phyloP scores from a whole-genome alignment of 2,113 vertebrate genomes.

The Puma concolor region DNA sequence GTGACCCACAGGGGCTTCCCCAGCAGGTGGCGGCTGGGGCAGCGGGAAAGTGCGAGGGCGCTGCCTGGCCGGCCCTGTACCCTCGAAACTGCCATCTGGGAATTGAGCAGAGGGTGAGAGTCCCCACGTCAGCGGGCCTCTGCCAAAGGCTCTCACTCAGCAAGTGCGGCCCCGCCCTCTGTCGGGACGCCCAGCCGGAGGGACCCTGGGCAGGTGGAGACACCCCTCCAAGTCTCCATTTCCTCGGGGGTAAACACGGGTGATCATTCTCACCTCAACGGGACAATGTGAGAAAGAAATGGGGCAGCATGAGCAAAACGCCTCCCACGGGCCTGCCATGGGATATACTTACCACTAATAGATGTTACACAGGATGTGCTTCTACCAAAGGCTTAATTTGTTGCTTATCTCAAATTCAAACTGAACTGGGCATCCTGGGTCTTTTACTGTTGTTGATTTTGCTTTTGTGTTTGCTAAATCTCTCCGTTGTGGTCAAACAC shows the following conservation, averaged over 20 bases:
- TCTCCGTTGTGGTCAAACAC: background rate
- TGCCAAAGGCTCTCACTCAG: background rate
- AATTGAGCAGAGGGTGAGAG: background rate
- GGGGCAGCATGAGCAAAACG: background rate
- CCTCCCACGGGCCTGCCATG: background rate
- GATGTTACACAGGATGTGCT: background rate
- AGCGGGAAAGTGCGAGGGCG: background rate
- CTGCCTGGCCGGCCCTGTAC: background rate
- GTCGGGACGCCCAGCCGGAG: background rate
- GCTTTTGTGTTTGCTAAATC: background rate
- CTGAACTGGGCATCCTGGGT: background rate
- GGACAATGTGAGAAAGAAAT: background rate
- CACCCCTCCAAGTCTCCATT: background rate
- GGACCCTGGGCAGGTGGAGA: background rate
- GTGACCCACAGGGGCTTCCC: background rate
- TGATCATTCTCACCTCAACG: background rate
- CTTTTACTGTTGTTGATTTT: too few relatives aligned
- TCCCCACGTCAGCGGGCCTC: rapidly evolving
- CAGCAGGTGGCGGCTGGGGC: background rate
- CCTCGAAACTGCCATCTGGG: background rate
- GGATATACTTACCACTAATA: background rate
- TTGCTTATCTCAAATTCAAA: background rate
- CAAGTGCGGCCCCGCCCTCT: rapidly evolving
- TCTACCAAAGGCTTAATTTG: background rate
- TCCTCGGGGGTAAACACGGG: rapidly evolving